Conservation (phyloP, 2,888 invertebrate species). For the Apomyelois bistriatella region DNA sequence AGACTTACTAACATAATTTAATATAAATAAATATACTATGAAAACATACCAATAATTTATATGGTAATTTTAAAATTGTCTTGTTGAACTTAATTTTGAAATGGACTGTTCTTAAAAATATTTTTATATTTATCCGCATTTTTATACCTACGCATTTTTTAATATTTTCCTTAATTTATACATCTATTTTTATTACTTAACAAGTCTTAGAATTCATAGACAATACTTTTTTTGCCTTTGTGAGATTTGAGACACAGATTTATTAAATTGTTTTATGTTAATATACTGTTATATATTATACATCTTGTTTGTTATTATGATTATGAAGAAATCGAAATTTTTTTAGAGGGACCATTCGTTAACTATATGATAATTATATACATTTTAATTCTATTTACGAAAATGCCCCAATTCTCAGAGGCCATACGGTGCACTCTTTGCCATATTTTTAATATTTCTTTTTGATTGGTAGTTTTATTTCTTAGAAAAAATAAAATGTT, state of each 20-base stretch:
- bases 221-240: background rate
- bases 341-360: conserved; percentile 50
- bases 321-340: conserved; percentile 20
- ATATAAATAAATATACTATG: too few relatives aligned
- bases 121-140: too few relatives aligned
- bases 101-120: too few relatives aligned
- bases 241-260: background rate
- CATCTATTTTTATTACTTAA: too few relatives aligned
- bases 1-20: too few relatives aligned
- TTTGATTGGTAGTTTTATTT: conserved; percentile 32
- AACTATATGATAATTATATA: conserved; percentile 25
- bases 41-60: too few relatives aligned
- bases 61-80: too few relatives aligned
- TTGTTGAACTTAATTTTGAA: too few relatives aligned
- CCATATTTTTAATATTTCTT: conserved; percentile 38
- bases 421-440: conserved; percentile 45
- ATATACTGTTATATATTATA: conserved; percentile 7
- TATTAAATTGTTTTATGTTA: conserved; percentile 1
- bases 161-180: too few relatives aligned
- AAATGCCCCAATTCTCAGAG: conserved; percentile 32
- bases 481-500: conserved; percentile 42
- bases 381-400: conserved; percentile 21
- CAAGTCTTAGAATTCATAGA: too few relatives aligned
- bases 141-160: too few relatives aligned
- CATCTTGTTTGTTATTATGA: conserved; percentile 14